Base-by-base conservation (phyloP, 1,140 invertebrate species). In the Drosophila teissieri region DNA sequence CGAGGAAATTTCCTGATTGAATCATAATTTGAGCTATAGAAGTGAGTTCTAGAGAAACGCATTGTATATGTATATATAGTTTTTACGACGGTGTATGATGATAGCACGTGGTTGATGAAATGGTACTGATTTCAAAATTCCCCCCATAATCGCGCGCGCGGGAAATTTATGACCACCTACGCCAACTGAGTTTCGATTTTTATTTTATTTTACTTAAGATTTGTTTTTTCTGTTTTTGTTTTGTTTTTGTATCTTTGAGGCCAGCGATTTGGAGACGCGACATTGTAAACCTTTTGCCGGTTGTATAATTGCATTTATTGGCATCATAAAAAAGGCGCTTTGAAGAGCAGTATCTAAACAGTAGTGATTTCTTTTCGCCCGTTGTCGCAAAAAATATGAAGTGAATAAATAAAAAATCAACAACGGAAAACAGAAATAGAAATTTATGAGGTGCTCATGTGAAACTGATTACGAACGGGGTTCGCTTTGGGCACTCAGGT, bases 231-330 rank as follows among this genome's bases (percentile, higher is more conserved):
- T 19, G 19, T 19, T 49, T 49, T 44, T 31, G 46, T 27, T 11
- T 27, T 53, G 2, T 31, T 12, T 34, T 36, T 65, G 60, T 80
- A 80, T 75, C 55, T 76, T 60, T 70, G 45, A 42, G 37, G 45
- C 48, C 48, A 37, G 40, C 62, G 65, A 67, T 69, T 54, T 46
- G 60, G 52, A 65, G 61, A 67, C 51, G 60, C 67, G 65, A 74
- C 48, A 63, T 74, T 75, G 80, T 79, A 55, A 73, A 67, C 57
- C 61, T 52, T 44, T 52, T 49, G 44, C 46, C 44, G 63, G 73
- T 86, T 86, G 83, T 86, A 86, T 86, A 83, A 86, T 86, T 86
- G 83, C 83, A 86, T 86, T 88, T 86, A 86, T 88, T 68, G 84
- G 63, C 65, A 80, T 86, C 82, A 74, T 86, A 85, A 85, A 85